Percentiles rank a stretch among this genome's conserved stretches.
Conservation (phyloP, 2,797 vertebrate species). For the Cossypha niveicapilla region DNA sequence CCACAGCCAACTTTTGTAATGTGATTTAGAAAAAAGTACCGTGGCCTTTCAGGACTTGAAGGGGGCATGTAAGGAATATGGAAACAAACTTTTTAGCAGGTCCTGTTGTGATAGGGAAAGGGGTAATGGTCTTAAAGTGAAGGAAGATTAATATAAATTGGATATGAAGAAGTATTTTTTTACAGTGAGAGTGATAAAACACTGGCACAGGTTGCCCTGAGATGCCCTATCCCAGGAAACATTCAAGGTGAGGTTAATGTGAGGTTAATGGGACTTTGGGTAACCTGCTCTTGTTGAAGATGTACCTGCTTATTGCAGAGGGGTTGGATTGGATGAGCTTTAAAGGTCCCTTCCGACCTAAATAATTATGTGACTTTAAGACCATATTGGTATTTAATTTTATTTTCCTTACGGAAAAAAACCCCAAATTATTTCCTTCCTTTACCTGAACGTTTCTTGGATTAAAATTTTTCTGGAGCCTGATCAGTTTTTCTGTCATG, state of each 20-base stretch:
- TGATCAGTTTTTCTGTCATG: neutral
- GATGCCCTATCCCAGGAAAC: neutral
- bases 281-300: neutral
- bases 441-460: neutral
- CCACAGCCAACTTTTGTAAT: neutral
- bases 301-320: neutral
- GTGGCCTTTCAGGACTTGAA: neutral
- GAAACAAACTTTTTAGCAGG: neutral
- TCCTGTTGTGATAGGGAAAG: neutral
- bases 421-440: neutral
- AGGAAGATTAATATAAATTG: neutral
- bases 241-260: neutral
- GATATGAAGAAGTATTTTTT: neutral
- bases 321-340: neutral
- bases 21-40: neutral
- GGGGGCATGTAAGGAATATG: neutral
- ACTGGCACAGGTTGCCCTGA: neutral
- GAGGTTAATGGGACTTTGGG: neutral
- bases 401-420: neutral
- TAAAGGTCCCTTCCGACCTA: neutral
- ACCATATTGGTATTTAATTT: neutral
- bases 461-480: neutral
- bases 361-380: neutral
- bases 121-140: neutral
- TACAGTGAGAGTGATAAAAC: neutral